Evolutionary conservation across 2,113 vertebrate genomes (phyloP), one percentile per base, ranked within the genome.

Genomic region (Caloenas nicobarica): DNA sequence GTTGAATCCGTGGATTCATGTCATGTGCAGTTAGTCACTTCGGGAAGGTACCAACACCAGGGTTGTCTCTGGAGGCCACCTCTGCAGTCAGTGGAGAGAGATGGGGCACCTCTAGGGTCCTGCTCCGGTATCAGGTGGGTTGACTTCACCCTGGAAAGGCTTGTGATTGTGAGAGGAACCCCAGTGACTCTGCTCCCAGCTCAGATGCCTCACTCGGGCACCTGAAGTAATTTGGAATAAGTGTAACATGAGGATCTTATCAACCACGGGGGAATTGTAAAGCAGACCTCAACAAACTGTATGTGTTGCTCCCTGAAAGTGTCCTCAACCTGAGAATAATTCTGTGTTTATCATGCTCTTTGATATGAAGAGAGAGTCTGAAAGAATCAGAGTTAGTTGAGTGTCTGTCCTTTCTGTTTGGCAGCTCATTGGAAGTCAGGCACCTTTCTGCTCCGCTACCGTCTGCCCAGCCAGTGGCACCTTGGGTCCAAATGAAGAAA

Each of bases 401-500:
- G 29, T 18, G 38, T 34, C 26, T 71, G 12, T 80, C 31, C 31
- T 23, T 4, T 96, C 42, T 95, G 29, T 57, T 88, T n/a, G 26
- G 66, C 94, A 99, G 98, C 98, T 99, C 12, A 88, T 97, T 73
- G 99, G 99, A 40, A 91, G 72, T 53, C 98, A 99, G 65, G 97
- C 98, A 46, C 61, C 88, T 62, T 94, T 96, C 60, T 99, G 98
- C 82, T 89, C 86, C 0, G 74, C 89, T 7, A 61, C 24, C 16
- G 97, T 99, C 92, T 97, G 87, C 9, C 99, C 99, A 2, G 81
- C 91, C 36, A 92, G 65, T 34, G 99, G 98, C 19, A 96, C 72
- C 14, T 97, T 99, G 85, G 98, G 97, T 31, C 98, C 99, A 33
- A 98, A 98, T 18, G 97, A 98, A 91, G 97, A 98, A 79, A 56